These are phyloP conservation scores for Casuarius casuarius DNA, from an alignment of 2,113 vertebrate genomes.

Conservation along the genomic window DNA sequence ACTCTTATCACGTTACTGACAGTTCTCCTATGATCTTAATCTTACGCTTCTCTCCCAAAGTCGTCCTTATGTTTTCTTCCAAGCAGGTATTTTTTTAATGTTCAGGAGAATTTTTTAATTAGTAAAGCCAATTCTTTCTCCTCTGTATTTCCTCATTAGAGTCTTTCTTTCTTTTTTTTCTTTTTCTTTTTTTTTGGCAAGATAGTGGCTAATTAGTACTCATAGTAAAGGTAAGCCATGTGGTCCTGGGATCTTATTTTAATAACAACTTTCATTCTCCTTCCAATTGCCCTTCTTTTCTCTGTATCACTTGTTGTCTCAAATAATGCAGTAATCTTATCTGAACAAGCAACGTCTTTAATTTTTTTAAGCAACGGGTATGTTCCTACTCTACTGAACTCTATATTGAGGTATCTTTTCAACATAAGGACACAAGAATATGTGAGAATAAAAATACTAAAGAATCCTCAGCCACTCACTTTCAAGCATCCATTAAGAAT, in stretches of 20 bases:
- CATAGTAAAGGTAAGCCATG: background rate
- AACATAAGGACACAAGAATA: background rate
- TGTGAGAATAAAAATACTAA: background rate
- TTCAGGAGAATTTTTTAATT: background rate
- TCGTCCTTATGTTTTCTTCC: background rate
- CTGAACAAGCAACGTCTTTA: background rate
- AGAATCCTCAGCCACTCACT: background rate
- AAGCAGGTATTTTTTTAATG: background rate
- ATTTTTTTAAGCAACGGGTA: background rate
- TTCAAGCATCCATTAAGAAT: background rate
- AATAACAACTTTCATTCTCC: background rate
- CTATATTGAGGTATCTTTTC: background rate
- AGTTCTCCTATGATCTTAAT: background rate
- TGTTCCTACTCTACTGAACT: background rate
- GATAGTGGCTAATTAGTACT: background rate
- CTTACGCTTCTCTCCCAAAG: background rate
- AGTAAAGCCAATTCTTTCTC: background rate
- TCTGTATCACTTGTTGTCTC: background rate
- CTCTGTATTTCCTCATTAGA: background rate
- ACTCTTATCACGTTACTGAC: background rate
- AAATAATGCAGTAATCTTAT: background rate
- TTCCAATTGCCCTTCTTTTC: background rate
- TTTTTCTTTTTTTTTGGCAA: background rate
- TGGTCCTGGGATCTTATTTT: background rate
- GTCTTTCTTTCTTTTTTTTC: background rate